Percentiles rank a stretch among this genome's conserved stretches.
phyloP scores from a whole-genome alignment of 2,797 vertebrate genomes.

The Danio kyathit region DNA sequence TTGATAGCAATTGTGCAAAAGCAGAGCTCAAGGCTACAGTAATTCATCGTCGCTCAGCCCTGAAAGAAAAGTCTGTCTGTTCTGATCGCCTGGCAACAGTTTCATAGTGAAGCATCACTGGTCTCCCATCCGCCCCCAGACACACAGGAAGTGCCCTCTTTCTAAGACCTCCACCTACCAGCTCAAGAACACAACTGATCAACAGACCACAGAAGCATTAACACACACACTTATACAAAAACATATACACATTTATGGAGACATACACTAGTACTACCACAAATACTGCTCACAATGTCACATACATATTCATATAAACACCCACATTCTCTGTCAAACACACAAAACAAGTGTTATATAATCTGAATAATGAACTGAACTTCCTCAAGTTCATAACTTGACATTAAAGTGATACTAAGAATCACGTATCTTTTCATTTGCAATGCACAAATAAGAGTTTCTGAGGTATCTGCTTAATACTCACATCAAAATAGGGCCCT shows the following conservation, averaged over 20 bases:
- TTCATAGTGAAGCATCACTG: background rate
- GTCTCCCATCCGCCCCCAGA: background rate
- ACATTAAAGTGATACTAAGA: background rate
- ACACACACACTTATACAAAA: too few species aligned
- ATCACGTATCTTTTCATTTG: background rate
- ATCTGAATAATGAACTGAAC: conserved; percentile 16
- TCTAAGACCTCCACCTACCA: conserved; percentile 40
- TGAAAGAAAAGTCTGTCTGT: background rate
- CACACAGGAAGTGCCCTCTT: conserved; percentile 26
- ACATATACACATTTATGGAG: too few species aligned
- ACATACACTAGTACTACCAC: background rate
- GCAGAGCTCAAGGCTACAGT: background rate
- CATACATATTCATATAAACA: conserved; percentile 13
- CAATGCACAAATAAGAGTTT: background rate
- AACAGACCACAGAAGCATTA: background rate
- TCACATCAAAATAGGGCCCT: conserved; percentile 97
- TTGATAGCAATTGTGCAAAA: conserved; percentile 20
- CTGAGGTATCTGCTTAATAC: conserved; percentile 57
- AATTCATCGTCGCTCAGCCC: too few species aligned
- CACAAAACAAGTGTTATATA: conserved; percentile 5
- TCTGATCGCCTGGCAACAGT: conserved; percentile 28
- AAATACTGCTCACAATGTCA: conserved; percentile 14
- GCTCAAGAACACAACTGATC: conserved; percentile 12
- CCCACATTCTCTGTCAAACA: conserved; percentile 13
- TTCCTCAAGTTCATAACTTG: background rate